Base-by-base conservation (phyloP, 2,113 vertebrate species). In the Sorex araneus region DNA sequence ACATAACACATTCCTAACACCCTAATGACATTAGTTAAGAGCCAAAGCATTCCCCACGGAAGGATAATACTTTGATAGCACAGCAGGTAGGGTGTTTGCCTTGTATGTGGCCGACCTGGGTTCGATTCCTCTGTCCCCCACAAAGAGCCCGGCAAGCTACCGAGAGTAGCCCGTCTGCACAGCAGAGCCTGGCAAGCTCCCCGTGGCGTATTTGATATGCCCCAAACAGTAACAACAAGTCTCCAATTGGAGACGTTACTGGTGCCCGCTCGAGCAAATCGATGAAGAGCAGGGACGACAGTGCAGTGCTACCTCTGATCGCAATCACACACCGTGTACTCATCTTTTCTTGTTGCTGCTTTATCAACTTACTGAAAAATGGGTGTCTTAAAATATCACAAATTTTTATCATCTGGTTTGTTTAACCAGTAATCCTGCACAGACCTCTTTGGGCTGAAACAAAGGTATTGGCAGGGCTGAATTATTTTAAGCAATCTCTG, bases 301-400 rank as follows among this genome's bases (percentile, higher is more conserved):
- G n/a, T n/a, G n/a, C n/a, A n/a, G n/a, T n/a, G n/a, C n/a, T n/a
- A 76, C 74, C 34, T 73, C 18, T 50, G 57, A 64, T 66, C 73
- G 40, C 13, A 84, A 4, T n/a, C 4, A 45, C 9, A 54, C n/a
- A 45, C 2, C 47, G 4, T 78, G 9, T 66, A 83, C 76, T 40
- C 60, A 40, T 36, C 23, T 74, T 78, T 74, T n/a, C 30, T 32
- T 34, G 13, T 71, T 76, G 25, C 27, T 82, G 28, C 3, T 40
- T 0, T 54, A 92, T 73, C 69, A 40, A 92, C 66, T 54, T 10
- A 57, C 21, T 54, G 80, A 13, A 64, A 71, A 80, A 3, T 63
- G 64, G 77, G 63, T 91, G 60, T 10, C 67, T 86, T 87, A 91
- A 50, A 70, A 80, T 30, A 77, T 67, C 63, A 34, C 16, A 18